phyloP scores from a whole-genome alignment of 2,888 invertebrate genomes.

The Pollenia griseotomentosa region DNA sequence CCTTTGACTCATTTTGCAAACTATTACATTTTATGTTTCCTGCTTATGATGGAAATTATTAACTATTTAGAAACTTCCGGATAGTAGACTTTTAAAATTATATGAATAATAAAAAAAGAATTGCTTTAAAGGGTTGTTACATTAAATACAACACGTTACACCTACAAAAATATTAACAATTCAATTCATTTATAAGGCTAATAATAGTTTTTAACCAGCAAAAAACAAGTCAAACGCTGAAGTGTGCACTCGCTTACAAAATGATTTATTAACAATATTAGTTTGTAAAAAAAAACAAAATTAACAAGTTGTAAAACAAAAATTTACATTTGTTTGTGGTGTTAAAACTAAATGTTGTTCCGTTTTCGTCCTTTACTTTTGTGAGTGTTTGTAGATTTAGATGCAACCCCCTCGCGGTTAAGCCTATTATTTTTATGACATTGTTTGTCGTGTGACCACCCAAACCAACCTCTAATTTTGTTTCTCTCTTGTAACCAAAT shows the following conservation, averaged over 20 bases:
- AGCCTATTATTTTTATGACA: conserved; percentile 75
- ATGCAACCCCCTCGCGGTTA: conserved; percentile 72
- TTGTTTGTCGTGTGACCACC: conserved; percentile 73
- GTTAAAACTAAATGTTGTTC: conserved; percentile 65
- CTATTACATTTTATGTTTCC: conserved; percentile 42
- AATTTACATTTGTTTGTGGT: conserved; percentile 35
- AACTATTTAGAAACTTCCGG: conserved; percentile 45
- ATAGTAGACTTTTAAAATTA: conserved; percentile 16
- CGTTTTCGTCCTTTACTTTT: conserved; percentile 32
- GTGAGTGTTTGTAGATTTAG: background rate
- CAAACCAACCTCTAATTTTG: conserved; percentile 54
- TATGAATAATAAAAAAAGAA: conserved; percentile 43
- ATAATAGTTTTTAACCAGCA: conserved; percentile 77
- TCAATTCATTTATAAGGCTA: conserved; percentile 42
- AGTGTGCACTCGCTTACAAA: conserved; percentile 77
- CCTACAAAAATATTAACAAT: conserved; percentile 37
- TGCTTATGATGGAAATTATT: conserved; percentile 8
- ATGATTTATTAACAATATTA: conserved; percentile 60
- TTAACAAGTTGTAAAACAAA: conserved; percentile 56
- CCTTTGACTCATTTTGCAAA: background rate
- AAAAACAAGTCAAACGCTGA: conserved; percentile 79
- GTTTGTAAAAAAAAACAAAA: conserved; percentile 32
- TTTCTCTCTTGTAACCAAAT: conserved; percentile 2
- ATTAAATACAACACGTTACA: conserved; percentile 24
- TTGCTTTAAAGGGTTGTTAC: conserved; percentile 57